Percentiles rank a stretch among this genome's conserved stretches.
phyloP scores from a whole-genome alignment of 2,888 invertebrate genomes.

The Hyles lineata region DNA sequence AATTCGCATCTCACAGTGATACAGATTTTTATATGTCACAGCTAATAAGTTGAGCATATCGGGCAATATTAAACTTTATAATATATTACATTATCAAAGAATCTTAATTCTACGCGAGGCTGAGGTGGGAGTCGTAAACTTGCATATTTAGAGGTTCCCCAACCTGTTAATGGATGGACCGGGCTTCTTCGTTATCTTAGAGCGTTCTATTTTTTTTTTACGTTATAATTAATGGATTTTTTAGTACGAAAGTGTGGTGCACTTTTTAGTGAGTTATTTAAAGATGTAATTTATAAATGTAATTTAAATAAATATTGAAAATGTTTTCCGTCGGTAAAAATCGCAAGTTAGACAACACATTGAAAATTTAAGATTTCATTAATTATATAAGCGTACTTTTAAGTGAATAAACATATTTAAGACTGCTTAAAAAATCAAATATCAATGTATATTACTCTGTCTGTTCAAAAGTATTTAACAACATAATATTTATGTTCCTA shows the following conservation, averaged over 20 bases:
- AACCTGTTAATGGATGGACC: conserved; percentile 20
- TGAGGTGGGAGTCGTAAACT: conserved; percentile 12
- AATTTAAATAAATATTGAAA: no score
- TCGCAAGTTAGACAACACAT: no score
- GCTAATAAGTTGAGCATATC: conserved; percentile 18
- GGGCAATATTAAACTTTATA: conserved; percentile 8
- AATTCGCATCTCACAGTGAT: conserved; percentile 18
- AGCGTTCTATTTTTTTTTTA: conserved; percentile 17
- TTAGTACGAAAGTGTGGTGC: background rate
- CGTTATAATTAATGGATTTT: conserved; percentile 13
- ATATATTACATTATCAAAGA: conserved; percentile 21
- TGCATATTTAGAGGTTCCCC: conserved; percentile 14
- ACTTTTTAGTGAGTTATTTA: background rate
- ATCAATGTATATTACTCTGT: no score
- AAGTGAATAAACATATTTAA: no score
- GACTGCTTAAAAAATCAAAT: no score
- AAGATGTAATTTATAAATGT: background rate
- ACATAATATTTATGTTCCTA: background rate
- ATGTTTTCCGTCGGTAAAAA: no score
- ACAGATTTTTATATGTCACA: conserved; percentile 13
- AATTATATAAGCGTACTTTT: no score
- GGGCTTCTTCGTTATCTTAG: conserved; percentile 18
- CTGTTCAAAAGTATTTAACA: no score
- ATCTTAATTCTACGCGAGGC: conserved; percentile 14
- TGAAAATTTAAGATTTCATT: no score